Evolutionary conservation across 2,888 invertebrate genomes (phyloP), one percentile per base, ranked within the genome.

Genomic region (Villa cingulata): DNA sequence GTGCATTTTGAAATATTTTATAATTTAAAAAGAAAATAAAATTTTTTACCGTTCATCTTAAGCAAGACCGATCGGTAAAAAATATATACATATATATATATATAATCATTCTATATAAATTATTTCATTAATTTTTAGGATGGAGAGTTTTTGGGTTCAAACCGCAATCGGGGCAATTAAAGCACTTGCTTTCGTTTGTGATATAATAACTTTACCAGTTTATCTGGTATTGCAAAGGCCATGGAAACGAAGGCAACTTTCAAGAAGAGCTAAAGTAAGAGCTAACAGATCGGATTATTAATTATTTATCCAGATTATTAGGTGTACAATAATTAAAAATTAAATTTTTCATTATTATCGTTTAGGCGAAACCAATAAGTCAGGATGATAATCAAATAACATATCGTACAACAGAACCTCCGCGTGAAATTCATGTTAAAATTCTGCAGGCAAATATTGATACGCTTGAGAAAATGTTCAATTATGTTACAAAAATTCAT

Each of bases 181-280:
- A 67, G 82, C 83, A 45, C 73, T 89, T 57, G 81, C 86, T 58
- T 82, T 89, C 65, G 77, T 94, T 55, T 91, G 84, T 72, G 94
- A 95, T 69, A 77, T 94, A 61, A 72, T 95, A 62, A 88, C 92
- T 51, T 86, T 88, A 72, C 89, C 95, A 51, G 78, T 94, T 27
- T 94, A 91, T 72, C 78, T 89, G 60, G 71, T 92, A 53, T 71
- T 87, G 55, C 91, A 91, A 70, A 76, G 83, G 61, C 91, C 92
- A 51, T 92, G 91, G 91, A 79, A 81, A 66, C 81, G 82, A 62
- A 77, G 86, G 55, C 78, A 81, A 52, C 74, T 83, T 49, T 82
- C 86, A 41, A 74, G 84, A 55, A 76, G 83, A 60, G 77, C 84
- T 56, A 89, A 88, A 81, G 86, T 86, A 68, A 71, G 59, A 62